These are phyloP conservation scores for Yponomeuta malinellus DNA, from an alignment of 2,888 invertebrate species.

Conservation along the genomic window DNA sequence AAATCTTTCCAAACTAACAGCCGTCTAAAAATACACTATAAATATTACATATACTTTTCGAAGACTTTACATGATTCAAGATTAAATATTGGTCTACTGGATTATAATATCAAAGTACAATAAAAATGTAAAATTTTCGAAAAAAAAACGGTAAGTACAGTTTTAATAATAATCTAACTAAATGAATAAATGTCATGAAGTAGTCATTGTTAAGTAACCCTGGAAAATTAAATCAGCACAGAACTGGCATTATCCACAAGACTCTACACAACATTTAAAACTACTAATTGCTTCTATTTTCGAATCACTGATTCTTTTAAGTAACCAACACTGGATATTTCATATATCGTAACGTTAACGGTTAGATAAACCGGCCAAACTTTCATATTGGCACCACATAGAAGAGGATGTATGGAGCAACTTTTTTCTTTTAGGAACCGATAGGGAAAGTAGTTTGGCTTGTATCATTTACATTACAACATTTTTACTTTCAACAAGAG, in stretches of 20 bases:
- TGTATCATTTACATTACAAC: no score
- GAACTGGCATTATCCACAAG: neutral
- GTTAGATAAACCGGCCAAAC: no score
- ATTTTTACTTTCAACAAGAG: no score
- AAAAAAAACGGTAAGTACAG: neutral
- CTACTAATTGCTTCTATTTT: slow-evolving; percentile 7
- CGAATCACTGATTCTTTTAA: slow-evolving; percentile 6
- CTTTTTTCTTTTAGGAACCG: no score
- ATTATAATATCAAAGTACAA: neutral
- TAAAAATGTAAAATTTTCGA: neutral
- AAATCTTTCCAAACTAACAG: slow-evolving; percentile 50
- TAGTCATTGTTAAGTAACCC: slow-evolving; percentile 6
- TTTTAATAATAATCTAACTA: no score
- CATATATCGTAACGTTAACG: neutral
- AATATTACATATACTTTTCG: slow-evolving; percentile 3
- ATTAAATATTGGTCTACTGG: slow-evolving; percentile 1
- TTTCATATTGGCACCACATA: no score
- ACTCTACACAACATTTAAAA: neutral
- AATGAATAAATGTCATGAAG: slow-evolving; percentile 3
- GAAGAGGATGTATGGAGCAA: no score
- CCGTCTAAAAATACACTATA: slow-evolving; percentile 57
- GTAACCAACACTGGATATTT: slow-evolving; percentile 5
- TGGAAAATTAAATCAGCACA: neutral
- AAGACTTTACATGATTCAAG: slow-evolving; percentile 2
- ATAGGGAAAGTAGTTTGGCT: no score